Base-by-base conservation (phyloP, 2,888 invertebrate species). In the Oscheius onirici region DNA sequence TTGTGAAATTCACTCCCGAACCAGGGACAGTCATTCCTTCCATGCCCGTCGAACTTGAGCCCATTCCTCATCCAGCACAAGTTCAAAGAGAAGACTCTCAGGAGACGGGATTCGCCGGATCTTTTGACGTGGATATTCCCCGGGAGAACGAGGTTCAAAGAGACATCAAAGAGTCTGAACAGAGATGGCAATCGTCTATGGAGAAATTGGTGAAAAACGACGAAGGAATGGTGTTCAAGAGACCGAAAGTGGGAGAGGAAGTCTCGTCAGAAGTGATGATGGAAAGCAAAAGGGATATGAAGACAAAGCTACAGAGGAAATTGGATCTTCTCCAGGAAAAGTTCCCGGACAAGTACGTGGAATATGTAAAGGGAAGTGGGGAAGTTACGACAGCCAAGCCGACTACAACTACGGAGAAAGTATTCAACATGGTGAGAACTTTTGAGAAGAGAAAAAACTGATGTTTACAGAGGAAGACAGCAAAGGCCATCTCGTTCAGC, bases 401-500 rank as follows among this genome's bases (percentile, higher is more conserved):
- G 8, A 51, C 65, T n/a, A 63, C 61, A 3, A 63, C 63, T 1
- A 52, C 66, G 22, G 43, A 34, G 15, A 40, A 58, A 58, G 3
- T 22, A 2, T 17, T 17, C 5, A 58, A 17, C 43, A 28, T 58
- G 20, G 28, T 41, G 8, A n/a, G 17, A 11, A 13, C 58, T 17
- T 3, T 40, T n/a, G 13, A 2, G 13, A 54, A 13, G 2, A 15
- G 13, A 28, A 28, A 54, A 22, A 24, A 24, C 3, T 5, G 15
- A 24, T 2, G 24, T 28, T 28, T 49, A 2, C 26, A 51, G 46
- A 49, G 26, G 28, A 63, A 63, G 43, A 66, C 73, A 22, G 73
- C 75, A 13, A 75, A 75, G 55, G 57, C 68, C 10, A 75, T 75
- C 52, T 68, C 72, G 54, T 78, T 73, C 55, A 75, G 73, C 34